Conservation (phyloP, 2,113 vertebrate species). For the Erythrolamprus reginae region DNA sequence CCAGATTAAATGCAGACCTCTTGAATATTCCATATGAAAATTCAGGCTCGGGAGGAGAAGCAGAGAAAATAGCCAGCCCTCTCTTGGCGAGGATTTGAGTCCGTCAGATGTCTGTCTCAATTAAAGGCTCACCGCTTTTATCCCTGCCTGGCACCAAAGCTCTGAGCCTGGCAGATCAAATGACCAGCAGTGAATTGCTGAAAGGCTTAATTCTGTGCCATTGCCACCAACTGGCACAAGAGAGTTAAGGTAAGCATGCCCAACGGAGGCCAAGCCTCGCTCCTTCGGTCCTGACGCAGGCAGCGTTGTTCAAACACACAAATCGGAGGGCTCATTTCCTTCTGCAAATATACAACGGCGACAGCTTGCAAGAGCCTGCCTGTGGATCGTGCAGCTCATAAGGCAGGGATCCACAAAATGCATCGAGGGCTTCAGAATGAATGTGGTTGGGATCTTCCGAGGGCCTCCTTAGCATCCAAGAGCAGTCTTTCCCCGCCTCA, state of each 20-base stretch:
- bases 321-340: neutral
- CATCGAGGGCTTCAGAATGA: too few relatives aligned
- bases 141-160: neutral
- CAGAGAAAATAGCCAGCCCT: neutral
- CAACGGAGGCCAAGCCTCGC: neutral
- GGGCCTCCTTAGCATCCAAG: neutral
- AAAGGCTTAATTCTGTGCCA: neutral
- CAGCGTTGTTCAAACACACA: constrained; percentile 10
- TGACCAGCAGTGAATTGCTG: neutral
- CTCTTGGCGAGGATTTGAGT: neutral
- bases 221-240: neutral
- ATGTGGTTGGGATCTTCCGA: neutral
- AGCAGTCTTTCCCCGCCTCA: neutral
- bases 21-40: neutral
- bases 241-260: neutral
- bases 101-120: neutral
- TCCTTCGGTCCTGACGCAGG: neutral
- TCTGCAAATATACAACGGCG: neutral
- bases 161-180: neutral
- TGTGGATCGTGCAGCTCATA: neutral
- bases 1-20: neutral
- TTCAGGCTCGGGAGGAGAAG: neutral
- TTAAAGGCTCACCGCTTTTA: neutral
- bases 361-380: neutral
- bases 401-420: neutral